Conservation (phyloP, 2,888 invertebrate species). For the Drosophila monieri region DNA sequence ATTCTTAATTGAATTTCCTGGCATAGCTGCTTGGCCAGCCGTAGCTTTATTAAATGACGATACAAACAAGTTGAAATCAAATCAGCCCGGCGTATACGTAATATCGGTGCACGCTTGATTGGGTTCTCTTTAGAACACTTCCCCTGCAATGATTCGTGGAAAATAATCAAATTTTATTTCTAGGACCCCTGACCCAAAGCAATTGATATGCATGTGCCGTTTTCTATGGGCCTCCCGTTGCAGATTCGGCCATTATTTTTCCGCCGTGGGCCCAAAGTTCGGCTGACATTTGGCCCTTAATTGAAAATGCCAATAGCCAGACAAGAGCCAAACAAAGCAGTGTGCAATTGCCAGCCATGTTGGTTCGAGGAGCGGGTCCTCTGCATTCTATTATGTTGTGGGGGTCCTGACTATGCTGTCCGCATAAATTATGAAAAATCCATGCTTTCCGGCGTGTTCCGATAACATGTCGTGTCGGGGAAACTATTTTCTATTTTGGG, state of each 20-base stretch:
- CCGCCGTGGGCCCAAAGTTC: constrained; percentile 10
- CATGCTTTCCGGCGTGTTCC: constrained; percentile 19
- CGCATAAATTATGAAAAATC: constrained; percentile 42
- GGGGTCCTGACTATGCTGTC: constrained; percentile 11
- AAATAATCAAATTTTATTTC: constrained; percentile 35
- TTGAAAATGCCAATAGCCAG: constrained; percentile 49
- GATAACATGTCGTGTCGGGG: constrained; percentile 22
- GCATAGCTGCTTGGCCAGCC: constrained; percentile 22
- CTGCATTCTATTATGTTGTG: constrained; percentile 28
- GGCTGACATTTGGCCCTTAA: constrained; percentile 46
- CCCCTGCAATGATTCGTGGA: constrained; percentile 9
- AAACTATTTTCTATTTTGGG: constrained; percentile 26
- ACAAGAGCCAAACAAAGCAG: constrained; percentile 26
- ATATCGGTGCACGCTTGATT: constrained; percentile 38
- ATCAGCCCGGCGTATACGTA: constrained; percentile 40
- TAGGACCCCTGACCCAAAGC: constrained; percentile 11
- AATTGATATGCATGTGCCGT: constrained; percentile 49
- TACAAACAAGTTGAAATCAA: constrained; percentile 35
- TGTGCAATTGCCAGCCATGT: constrained; percentile 31
- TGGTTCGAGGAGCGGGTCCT: constrained; percentile 8
- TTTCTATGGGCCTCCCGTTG: constrained; percentile 24
- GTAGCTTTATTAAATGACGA: constrained; percentile 17
- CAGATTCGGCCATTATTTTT: constrained; percentile 15
- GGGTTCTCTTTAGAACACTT: constrained; percentile 13
- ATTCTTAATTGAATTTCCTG: constrained; percentile 48